These are phyloP conservation scores for Oreortyx pictus DNA, from an alignment of 2,797 vertebrate species.

Conservation along the genomic window DNA sequence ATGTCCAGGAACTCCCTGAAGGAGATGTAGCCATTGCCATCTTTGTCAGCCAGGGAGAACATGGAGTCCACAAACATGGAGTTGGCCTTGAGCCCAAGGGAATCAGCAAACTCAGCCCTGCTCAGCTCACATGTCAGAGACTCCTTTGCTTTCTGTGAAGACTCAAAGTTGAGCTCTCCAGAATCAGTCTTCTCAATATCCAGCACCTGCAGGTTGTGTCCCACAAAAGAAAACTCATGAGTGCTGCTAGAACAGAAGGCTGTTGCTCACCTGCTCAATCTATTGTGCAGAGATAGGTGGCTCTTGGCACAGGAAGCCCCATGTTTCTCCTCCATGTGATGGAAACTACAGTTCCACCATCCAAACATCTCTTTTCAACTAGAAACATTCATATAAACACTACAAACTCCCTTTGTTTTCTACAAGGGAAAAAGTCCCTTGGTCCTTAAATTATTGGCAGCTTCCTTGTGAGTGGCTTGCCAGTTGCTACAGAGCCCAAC, in stretches of 20 bases:
- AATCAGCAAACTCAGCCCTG: constrained; percentile 90
- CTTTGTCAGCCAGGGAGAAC: constrained; percentile 96
- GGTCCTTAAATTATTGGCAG: background rate
- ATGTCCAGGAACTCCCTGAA: constrained; percentile 97
- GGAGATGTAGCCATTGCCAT: constrained; percentile 95
- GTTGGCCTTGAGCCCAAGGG: constrained; percentile 89
- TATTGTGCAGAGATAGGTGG: background rate
- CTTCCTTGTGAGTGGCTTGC: background rate
- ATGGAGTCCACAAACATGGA: constrained; percentile 95
- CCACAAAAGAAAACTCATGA: background rate
- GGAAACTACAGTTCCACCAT: background rate
- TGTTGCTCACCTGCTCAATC: background rate
- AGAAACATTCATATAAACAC: background rate
- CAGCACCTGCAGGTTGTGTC: constrained; percentile 83
- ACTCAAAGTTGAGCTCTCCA: constrained; percentile 82
- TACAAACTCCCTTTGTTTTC: background rate
- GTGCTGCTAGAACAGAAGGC: background rate
- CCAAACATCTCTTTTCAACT: background rate
- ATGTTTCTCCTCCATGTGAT: rapidly evolving
- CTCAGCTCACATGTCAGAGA: constrained; percentile 92
- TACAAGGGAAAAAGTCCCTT: background rate
- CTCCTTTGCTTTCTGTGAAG: constrained; percentile 83
- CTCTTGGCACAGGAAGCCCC: background rate
- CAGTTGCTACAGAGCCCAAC: background rate
- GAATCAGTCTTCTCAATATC: constrained; percentile 88